Conservation (phyloP, 2,113 vertebrate species). For the Anser brachyrhynchus region DNA sequence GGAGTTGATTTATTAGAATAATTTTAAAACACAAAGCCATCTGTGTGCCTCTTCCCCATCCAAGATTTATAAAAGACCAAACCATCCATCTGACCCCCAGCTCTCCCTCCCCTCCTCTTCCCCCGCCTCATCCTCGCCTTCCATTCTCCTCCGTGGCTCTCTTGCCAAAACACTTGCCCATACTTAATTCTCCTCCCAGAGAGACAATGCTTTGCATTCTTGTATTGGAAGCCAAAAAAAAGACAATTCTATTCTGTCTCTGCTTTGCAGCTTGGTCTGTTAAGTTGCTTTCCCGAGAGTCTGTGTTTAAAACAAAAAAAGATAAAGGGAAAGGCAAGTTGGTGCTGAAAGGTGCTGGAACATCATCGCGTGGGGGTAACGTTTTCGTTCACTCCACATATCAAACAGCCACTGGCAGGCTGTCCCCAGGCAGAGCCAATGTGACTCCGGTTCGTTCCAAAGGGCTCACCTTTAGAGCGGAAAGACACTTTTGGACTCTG, state of each 20-base stretch:
- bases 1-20: constrained; percentile 73
- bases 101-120: constrained; percentile 40
- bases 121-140: constrained; percentile 9
- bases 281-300: constrained; percentile 50
- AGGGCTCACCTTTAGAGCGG: constrained; percentile 54
- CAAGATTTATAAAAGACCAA: constrained; percentile 70
- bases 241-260: constrained; percentile 45
- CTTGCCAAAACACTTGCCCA: constrained; percentile 63
- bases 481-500: constrained; percentile 33
- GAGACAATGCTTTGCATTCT: constrained; percentile 54
- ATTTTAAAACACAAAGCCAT: constrained; percentile 73
- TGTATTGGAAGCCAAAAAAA: constrained; percentile 37
- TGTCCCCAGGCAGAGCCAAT: rapidly evolving
- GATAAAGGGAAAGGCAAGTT: constrained; percentile 49
- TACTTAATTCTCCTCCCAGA: constrained; percentile 57
- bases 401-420: constrained; percentile 24
- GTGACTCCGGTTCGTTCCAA: constrained; percentile 25
- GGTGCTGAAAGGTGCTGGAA: constrained; percentile 59
- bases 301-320: background rate
- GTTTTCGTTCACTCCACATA: constrained; percentile 51
- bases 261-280: constrained; percentile 39
- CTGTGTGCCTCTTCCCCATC: constrained; percentile 68
- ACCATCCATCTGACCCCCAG: constrained; percentile 65
- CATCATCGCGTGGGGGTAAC: background rate
- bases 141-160: constrained; percentile 20